Conservation (phyloP, 1,140 invertebrate species). For the Teleogryllus occipitalis region DNA sequence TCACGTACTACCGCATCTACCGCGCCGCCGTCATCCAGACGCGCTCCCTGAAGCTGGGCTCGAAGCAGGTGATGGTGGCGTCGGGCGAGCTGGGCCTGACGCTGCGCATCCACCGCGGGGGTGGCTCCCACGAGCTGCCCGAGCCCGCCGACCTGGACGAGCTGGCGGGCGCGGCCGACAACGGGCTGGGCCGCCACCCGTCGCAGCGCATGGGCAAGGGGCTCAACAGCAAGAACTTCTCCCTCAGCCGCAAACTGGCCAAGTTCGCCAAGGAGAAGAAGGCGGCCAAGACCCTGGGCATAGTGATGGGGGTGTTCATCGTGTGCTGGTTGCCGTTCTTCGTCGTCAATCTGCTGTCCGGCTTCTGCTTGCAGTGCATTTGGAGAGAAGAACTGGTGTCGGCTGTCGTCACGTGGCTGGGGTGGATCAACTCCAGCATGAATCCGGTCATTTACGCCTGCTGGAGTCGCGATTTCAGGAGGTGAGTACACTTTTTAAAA, state of each 20-base stretch:
- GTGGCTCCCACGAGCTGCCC: slow-evolving; percentile 39
- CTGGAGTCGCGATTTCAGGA: slow-evolving; percentile 91
- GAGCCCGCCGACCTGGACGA: slow-evolving; percentile 34
- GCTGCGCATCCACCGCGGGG: slow-evolving; percentile 80
- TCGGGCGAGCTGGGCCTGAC: slow-evolving; percentile 76
- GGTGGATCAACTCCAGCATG: slow-evolving; percentile 98
- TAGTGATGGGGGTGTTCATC: slow-evolving; percentile 97
- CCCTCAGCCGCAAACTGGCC: slow-evolving; percentile 76
- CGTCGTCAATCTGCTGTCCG: slow-evolving; percentile 86
- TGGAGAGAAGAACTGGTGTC: slow-evolving; percentile 83
- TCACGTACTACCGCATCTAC: slow-evolving; percentile 93
- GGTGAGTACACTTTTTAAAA: slow-evolving; percentile 46
- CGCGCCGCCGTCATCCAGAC: slow-evolving; percentile 89
- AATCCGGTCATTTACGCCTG: slow-evolving; percentile 96
- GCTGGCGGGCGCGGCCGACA: slow-evolving; percentile 57
- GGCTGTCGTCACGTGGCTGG: slow-evolving; percentile 93
- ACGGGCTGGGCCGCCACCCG: slow-evolving; percentile 55
- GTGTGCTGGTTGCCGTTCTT: slow-evolving; percentile 98
- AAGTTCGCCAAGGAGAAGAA: slow-evolving; percentile 95
- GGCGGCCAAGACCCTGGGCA: slow-evolving; percentile 87
- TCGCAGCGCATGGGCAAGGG: slow-evolving; percentile 43
- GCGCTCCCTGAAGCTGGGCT: slow-evolving; percentile 76
- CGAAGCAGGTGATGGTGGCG: slow-evolving; percentile 74
- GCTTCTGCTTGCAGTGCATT: slow-evolving; percentile 80
- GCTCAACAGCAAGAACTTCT: slow-evolving; percentile 67